Base-by-base conservation (phyloP, 2,113 vertebrate genomes). In the Morone chrysops region DNA sequence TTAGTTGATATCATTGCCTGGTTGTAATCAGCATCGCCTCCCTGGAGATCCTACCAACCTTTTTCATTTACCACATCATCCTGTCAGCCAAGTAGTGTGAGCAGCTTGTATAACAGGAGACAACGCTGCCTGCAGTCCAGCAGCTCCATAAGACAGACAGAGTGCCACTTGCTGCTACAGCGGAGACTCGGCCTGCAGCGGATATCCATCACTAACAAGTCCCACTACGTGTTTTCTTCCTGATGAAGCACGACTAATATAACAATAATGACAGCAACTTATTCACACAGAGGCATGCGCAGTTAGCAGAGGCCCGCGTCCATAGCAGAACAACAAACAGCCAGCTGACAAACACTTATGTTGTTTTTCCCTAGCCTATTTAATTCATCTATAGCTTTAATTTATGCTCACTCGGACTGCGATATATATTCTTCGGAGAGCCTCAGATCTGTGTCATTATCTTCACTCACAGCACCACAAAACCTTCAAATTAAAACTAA, bases 111-210 rank as follows among this genome's bases (percentile, higher is more conserved):
- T 6, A 70, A 65, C 8, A 63, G 63, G n/a, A 78, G 40, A 53
- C 78, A 41, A 16, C 51, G 51, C 13, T 59, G 70, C 75, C 61
- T 73, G 38, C 79, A 70, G 77, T 69, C 57, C 12, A n/a, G 62
- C 68, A 81, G 81, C 81, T 77, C 83, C 65, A 57, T 0, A 16
- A 79, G 45, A 66, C 72, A 45, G 43, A 54, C 45, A 60, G 57
- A 77, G 62, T 57, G 62, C 65, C 85, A 87, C 88, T 87, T 80
- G 87, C 86, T 88, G 78, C 82, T 78, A 45, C 80, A 70, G 86
- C 68, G 50, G 10, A 74, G 66, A 62, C 6, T 2, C 73, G 70
- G 70, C 80, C 80, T 81, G 81, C 74, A 70, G 66, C 67, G 20
- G 25, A 40, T 12, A 59, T 48, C 62, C 59, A 67, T 5, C 61